phyloP scores from a whole-genome alignment of 2,797 vertebrate species.

The Pangasius krempfi region DNA sequence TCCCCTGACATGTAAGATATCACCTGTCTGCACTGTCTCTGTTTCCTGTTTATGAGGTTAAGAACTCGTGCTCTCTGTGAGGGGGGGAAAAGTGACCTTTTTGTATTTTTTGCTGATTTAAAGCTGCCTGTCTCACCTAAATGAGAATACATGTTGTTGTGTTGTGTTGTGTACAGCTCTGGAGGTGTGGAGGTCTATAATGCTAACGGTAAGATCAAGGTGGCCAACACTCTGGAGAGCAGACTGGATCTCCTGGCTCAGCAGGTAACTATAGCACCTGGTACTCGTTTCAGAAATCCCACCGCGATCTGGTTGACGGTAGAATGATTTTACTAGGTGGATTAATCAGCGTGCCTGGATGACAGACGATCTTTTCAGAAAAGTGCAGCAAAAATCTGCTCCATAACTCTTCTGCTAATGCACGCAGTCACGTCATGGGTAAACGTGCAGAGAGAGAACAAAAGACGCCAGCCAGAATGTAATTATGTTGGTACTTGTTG shows the following conservation, averaged over 20 bases:
- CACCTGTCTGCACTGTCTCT: background rate
- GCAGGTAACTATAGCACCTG: constrained; percentile 78
- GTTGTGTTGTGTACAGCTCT: constrained; percentile 73
- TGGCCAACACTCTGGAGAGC: constrained; percentile 95
- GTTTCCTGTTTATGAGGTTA: background rate
- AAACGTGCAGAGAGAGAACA: background rate
- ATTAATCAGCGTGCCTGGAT: too few species aligned
- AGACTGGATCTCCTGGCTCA: constrained; percentile 94
- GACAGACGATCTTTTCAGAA: too few species aligned
- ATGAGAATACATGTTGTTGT: background rate
- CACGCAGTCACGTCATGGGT: too few species aligned
- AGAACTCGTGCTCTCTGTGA: background rate
- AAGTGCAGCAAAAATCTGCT: too few species aligned
- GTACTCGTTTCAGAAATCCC: background rate
- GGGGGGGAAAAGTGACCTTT: background rate
- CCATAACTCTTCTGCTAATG: too few species aligned
- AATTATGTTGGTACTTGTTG: too few species aligned
- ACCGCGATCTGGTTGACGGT: too few species aligned
- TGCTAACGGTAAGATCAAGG: constrained; percentile 89
- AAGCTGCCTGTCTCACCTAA: background rate
- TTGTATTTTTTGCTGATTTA: background rate
- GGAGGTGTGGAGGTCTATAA: constrained; percentile 94
- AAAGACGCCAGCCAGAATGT: too few species aligned
- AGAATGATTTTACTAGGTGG: too few species aligned
- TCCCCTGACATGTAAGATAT: constrained; percentile 84